Base-by-base conservation (phyloP, 2,797 vertebrate species). In the Brachyrhaphis roseni region DNA sequence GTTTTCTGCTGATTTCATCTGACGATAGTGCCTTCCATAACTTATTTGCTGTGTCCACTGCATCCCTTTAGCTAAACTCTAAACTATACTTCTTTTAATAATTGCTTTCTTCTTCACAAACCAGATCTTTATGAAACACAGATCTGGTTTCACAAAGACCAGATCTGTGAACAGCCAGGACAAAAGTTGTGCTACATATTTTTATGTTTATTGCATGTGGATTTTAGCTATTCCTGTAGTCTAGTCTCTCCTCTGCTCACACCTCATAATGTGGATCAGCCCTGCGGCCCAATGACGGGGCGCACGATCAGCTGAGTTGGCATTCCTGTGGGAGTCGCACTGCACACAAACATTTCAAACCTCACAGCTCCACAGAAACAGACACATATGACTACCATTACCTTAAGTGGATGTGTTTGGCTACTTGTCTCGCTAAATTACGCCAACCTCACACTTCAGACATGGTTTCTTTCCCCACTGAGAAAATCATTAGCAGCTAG, bases 321-420 rank as follows among this genome's bases (percentile, higher is more conserved):
- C 94, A 94, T 95, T 95, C 93, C 92, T 94, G 93, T 82, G 92
- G 93, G 89, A 88, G 77, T 79, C 82, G 4, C 86, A 84, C 72
- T 20, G 84, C 77, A 74, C 81, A 86, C 66, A 86, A 89, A 90
- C 82, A 57, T 83, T 84, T 83, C 77, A 75, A 78, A 78, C 85
- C 81, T 80, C 16, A 1, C 66, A 46, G 34, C 59, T 82, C 82
- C 84, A 76, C 86, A 90, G 74, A 87, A 81, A 80, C 76, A 87
- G 45, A 83, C 87, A 86, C 94, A 94, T 87, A 78, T 92, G 94
- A 94, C 88, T 90, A 83, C 81, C 84, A 94, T 95, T 94, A 95
- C 86, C 82, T 85, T 83, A 88, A 93, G 90, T 90, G 90, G 84
- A 82, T 86, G 82, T 90, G 84, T 94, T 92, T 85, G 85, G 91